phyloP scores from a whole-genome alignment of 64 coral and sea anemone species.

The Montipora foliosa region DNA sequence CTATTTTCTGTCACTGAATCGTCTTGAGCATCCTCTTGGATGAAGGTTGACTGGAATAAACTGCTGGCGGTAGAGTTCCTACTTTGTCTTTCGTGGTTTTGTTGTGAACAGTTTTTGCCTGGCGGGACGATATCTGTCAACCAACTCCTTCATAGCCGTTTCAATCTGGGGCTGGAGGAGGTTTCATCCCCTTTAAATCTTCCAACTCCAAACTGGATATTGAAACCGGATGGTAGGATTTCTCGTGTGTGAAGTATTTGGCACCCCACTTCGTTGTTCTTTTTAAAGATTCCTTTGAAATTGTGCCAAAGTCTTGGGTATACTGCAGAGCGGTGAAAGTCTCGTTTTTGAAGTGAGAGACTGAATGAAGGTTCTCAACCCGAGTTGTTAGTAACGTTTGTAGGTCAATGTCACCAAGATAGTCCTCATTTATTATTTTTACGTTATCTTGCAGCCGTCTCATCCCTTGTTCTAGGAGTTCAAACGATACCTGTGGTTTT shows the following conservation, averaged over 20 bases:
- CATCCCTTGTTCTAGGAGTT: slow-evolving; percentile 34
- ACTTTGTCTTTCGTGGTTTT: background rate
- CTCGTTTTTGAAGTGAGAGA: slow-evolving; percentile 22
- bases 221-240: background rate
- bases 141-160: slow-evolving; percentile 21
- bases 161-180: slow-evolving; percentile 19
- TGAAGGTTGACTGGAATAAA: too few species aligned
- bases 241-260: slow-evolving; percentile 28
- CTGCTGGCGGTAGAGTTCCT: background rate
- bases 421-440: background rate
- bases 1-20: too few species aligned
- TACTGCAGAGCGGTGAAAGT: slow-evolving; percentile 23
- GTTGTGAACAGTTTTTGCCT: background rate
- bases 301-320: background rate
- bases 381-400: too few species aligned
- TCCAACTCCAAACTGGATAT: background rate
- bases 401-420: too few species aligned
- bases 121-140: slow-evolving; percentile 22
- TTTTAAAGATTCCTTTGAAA: background rate
- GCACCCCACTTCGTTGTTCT: background rate
- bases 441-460: background rate
- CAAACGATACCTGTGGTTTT: slow-evolving; percentile 10
- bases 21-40: too few species aligned
- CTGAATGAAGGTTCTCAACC: slow-evolving; percentile 2
- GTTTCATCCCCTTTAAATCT: slow-evolving; percentile 9